Conservation (phyloP, 2,888 invertebrate species). For the Torymus auratus region DNA sequence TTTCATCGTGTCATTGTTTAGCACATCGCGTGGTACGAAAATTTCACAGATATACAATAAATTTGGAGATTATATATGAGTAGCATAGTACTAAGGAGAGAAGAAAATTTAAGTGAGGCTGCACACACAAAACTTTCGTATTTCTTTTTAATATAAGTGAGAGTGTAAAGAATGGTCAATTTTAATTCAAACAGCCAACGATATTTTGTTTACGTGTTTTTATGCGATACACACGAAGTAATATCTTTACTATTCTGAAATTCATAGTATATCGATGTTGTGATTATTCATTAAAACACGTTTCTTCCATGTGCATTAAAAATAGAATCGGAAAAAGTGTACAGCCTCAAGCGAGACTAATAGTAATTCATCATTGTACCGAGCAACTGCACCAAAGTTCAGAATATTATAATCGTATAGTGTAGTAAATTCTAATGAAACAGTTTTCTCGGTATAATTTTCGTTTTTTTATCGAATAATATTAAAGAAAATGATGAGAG, state of each 20-base stretch:
- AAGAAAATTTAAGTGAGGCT: conserved; percentile 27
- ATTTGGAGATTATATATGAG: conserved; percentile 37
- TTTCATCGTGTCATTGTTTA: conserved; percentile 39
- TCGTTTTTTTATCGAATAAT: conserved; percentile 19
- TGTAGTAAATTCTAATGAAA: conserved; percentile 39
- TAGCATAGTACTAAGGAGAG: conserved; percentile 38
- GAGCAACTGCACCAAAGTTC: conserved; percentile 38
- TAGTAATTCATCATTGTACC: conserved; percentile 40
- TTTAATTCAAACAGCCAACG: neutral
- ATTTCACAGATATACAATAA: conserved; percentile 35
- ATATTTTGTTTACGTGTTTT: neutral
- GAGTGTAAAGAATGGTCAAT: neutral
- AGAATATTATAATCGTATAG: conserved; percentile 47
- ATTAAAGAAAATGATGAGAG: neutral
- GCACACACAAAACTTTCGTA: conserved; percentile 7
- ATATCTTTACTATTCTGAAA: too few relatives aligned
- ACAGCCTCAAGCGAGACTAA: conserved; percentile 31
- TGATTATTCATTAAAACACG: too few relatives aligned
- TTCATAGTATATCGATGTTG: too few relatives aligned
- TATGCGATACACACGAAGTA: too few relatives aligned
- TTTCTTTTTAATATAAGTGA: conserved; percentile 3
- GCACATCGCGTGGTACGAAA: conserved; percentile 14
- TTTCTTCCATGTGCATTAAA: too few relatives aligned
- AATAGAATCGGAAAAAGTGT: conserved; percentile 14
- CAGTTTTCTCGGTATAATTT: conserved; percentile 32